Evolutionary conservation across 1,140 invertebrate genomes (phyloP), one percentile per base, ranked within the genome.

Genomic region (Pseudomyrmex gracilis): DNA sequence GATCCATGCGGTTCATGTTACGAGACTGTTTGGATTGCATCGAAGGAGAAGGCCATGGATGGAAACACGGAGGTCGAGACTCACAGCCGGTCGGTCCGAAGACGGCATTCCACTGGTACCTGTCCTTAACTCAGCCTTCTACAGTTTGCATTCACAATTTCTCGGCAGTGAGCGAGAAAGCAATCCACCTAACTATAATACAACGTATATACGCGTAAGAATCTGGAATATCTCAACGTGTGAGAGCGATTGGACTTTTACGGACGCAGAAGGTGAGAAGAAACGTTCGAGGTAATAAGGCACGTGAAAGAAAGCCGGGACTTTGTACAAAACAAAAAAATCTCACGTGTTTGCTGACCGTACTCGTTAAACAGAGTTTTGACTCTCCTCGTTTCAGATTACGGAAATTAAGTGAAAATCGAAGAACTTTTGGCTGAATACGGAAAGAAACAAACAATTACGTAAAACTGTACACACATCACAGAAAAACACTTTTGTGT

Each of bases 41-140:
- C 68, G 73, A 57, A 71, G 70, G 60, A 73, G 63, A 51, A 53
- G 82, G 45, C 73, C 64, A 77, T 49, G 83, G 63, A 77, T 49
- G 83, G 63, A 85, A 85, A 73, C 78, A 85, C 76, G 74, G 83
- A 73, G 76, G 86, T 88, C 89, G 82, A 53, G 80, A 61, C 53
- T 83, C 71, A 24, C 61, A 80, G 76, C 73, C 84, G 84, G 83
- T 82, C 83, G 83, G 88, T 82, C 86, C 84, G 89, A 92, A 90
- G 92, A 92, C 91, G 90, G 89, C 92, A 93, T 93, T 93, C 76
- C 76, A 91, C 82, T 87, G 87, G 90, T 92, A 92, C 92, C 92
- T 92, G 92, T 92, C 91, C 87, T 91, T 89, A 87, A 88, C 88
- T 90, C 90, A 89, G 68, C 88, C 89, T 87, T 86, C 77, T 88